These are phyloP conservation scores for Lamprotornis superbus DNA, from an alignment of 2,113 vertebrate species.

Conservation along the genomic window DNA sequence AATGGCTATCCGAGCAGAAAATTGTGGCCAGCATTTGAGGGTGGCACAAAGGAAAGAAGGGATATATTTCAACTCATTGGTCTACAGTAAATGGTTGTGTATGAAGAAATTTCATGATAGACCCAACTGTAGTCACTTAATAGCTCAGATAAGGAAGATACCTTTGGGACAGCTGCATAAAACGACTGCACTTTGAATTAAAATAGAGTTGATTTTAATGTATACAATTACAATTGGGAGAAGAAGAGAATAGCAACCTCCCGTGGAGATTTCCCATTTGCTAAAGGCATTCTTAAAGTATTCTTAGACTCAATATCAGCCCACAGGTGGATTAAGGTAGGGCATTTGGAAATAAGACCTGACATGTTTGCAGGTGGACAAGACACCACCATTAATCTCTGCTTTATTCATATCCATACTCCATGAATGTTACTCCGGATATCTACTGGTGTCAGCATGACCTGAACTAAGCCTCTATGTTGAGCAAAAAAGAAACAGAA, in stretches of 20 bases:
- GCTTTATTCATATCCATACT: neutral
- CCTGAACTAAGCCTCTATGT: neutral
- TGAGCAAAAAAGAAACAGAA: neutral
- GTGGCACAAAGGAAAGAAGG: neutral
- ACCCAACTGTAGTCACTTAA: neutral
- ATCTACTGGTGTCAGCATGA: neutral
- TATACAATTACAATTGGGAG: neutral
- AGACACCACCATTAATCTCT: neutral
- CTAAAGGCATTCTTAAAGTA: neutral
- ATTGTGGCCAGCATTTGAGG: neutral
- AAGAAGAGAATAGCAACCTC: neutral
- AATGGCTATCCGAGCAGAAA: neutral
- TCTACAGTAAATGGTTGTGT: neutral
- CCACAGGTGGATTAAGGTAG: neutral
- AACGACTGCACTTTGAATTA: neutral
- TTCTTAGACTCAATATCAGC: neutral
- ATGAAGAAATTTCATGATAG: neutral
- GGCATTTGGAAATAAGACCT: neutral
- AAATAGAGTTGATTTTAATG: neutral
- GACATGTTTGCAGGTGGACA: neutral
- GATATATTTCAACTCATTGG: neutral
- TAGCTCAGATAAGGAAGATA: neutral
- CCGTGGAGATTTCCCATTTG: neutral
- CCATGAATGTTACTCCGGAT: neutral
- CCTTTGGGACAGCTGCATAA: neutral